Evolutionary conservation across 37 sponge, comb jelly and placozoan species (phyloP).

Genomic region (Beroe forskalii): DNA sequence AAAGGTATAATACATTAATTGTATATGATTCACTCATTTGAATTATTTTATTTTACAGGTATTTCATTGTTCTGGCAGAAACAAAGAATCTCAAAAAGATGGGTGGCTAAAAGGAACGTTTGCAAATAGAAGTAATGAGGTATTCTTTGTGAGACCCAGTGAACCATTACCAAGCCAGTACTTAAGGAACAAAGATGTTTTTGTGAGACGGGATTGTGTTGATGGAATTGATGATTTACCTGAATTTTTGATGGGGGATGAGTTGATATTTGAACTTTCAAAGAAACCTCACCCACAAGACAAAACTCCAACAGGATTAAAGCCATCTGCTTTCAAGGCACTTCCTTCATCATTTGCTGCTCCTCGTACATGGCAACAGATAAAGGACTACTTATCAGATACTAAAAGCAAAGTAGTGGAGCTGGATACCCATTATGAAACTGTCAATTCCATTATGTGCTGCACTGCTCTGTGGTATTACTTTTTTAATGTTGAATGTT

Average conservation of each 20-base stretch:
- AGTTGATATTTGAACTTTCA: neutral
- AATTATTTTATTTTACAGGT: neutral
- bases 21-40: too few relatives aligned
- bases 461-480: slow-evolving; percentile 36
- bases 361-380: neutral
- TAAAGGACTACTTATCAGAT: neutral
- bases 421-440: neutral
- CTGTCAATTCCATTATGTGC: slow-evolving; percentile 21
- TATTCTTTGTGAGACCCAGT: neutral
- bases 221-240: neutral
- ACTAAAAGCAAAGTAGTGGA: neutral
- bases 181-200: neutral
- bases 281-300: neutral
- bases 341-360: neutral
- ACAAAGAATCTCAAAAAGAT: neutral
- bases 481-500: slow-evolving; percentile 11
- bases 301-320: neutral
- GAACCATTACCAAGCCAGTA: neutral
- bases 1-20: too few relatives aligned
- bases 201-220: neutral
- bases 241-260: neutral
- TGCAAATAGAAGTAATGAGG: neutral
- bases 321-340: slow-evolving; percentile 4
- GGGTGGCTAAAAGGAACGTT: neutral
- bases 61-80: neutral